A percentile compares a stretch with the other conserved stretches of the same genome.
These are phyloP conservation scores for Zophobas atratus DNA, from an alignment of 1,140 invertebrate genomes.

Conservation along the genomic window DNA sequence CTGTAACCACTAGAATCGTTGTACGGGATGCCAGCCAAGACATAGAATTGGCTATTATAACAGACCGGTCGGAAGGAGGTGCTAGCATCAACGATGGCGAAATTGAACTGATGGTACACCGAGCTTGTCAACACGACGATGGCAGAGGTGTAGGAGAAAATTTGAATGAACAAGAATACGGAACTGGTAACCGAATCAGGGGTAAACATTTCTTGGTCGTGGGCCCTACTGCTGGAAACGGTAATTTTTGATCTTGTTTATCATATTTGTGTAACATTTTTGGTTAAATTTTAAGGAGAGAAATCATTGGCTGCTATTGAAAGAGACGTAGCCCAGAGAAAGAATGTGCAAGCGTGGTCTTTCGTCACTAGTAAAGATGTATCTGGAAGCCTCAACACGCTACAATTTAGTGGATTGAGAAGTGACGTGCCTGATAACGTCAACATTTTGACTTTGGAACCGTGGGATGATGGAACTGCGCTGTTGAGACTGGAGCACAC, in stretches of 20 bases:
- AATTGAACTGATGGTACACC: constrained; percentile 89
- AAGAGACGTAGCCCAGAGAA: constrained; percentile 64
- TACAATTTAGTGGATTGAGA: constrained; percentile 65
- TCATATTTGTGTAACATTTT: neutral
- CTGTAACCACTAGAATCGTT: constrained; percentile 88
- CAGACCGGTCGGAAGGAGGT: constrained; percentile 92
- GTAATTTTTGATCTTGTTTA: neutral
- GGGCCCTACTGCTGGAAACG: constrained; percentile 58
- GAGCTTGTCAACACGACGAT: constrained; percentile 90
- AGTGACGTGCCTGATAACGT: constrained; percentile 82
- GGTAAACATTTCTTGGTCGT: constrained; percentile 82
- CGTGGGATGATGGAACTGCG: constrained; percentile 79
- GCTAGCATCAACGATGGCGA: constrained; percentile 82
- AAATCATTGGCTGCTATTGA: constrained; percentile 57
- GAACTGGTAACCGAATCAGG: constrained; percentile 84
- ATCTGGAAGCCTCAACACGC: constrained; percentile 46
- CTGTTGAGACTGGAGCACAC: constrained; percentile 92
- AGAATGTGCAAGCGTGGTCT: constrained; percentile 57
- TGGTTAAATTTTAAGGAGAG: constrained; percentile 35
- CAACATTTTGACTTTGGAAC: constrained; percentile 89
- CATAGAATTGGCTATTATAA: constrained; percentile 79
- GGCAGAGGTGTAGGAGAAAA: constrained; percentile 94
- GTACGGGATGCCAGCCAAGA: constrained; percentile 73
- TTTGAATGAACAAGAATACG: constrained; percentile 88
- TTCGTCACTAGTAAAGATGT: constrained; percentile 43